Base-by-base conservation (phyloP, 53 echinoderm and acorn worm species). In the Crossaster papposus region DNA sequence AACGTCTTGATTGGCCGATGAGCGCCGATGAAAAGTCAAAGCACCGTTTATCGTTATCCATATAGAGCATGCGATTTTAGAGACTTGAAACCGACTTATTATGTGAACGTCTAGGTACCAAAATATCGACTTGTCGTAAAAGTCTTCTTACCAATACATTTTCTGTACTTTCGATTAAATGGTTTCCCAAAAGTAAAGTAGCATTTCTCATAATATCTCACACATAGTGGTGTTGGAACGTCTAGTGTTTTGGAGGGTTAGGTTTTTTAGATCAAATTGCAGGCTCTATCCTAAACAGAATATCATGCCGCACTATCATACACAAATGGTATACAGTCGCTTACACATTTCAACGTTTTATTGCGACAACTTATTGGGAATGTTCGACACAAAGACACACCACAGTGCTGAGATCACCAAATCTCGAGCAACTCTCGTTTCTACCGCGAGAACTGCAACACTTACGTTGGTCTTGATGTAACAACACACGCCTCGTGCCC, bases 381-480 rank as follows among this genome's bases (percentile, higher is more conserved):
- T 62, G 23, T 3, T 20, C 62, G 13, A 62, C 62, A 62, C 62
- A 62, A 3, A 62, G 18, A 62, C 17, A 62, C 17, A 62, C 9
- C 44, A 18, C 3, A 68, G 17, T 5, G 68, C 3, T 74, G 31
- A 7, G 72, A 72, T 30, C 2, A 10, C 2, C 31, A 74, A 32
- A 32, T 33, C 36, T 74, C 17, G 15, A 3, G 20, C 36, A 36
- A 13, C 4, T 74, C 22, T 74, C 36, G 36, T 33, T 20, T n/a
- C 36, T 35, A 74, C 6, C 10, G n/a, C n/a, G 80, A 54, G 33
- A 31, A 80, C 80, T 36, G 53, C 63, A 58, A 76, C 55, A 76
- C 87, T 87, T 87, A 87, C 87, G 63, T 76, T 52, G 58, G 55
- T 26, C 63, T 62, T 87, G 55, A 87, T 28, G 76, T 75, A 76